These are phyloP conservation scores for Leuciscus idus DNA, from an alignment of 2,113 vertebrate species.

Conservation along the genomic window DNA sequence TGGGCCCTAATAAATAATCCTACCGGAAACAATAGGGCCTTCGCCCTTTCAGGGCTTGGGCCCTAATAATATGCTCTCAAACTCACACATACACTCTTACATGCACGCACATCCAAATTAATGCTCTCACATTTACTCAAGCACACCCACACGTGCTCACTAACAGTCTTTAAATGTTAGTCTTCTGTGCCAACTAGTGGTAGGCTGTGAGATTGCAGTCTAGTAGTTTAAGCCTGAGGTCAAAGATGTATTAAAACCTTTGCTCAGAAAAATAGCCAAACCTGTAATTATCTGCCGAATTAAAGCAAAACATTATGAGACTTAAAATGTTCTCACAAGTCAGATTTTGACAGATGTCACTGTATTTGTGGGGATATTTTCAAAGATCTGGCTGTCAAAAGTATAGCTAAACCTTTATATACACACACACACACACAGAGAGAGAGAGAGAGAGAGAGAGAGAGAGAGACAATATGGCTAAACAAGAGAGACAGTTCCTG, in stretches of 20 bases:
- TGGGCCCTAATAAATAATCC: no score
- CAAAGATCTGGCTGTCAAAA: neutral
- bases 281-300: neutral
- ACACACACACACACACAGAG: neutral
- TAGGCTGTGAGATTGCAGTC: slow-evolving; percentile 14
- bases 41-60: no score
- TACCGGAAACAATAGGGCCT: no score
- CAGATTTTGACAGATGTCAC: neutral
- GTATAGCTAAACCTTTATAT: neutral
- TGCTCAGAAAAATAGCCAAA: neutral
- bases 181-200: slow-evolving; percentile 58
- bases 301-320: neutral
- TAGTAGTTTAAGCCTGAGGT: neutral
- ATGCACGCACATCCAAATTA: slow-evolving; percentile 3
- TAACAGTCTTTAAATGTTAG: slow-evolving; percentile 43
- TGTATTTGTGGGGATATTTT: neutral
- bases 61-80: neutral
- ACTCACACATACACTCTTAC: neutral
- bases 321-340: neutral
- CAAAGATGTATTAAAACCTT: neutral
- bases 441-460: no score
- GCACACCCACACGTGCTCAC: slow-evolving; percentile 1
- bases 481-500: slow-evolving; percentile 25
- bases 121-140: slow-evolving; percentile 2
- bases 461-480: neutral